A percentile compares a stretch with the other conserved stretches of the same genome.
phyloP scores from a whole-genome alignment of 2,797 vertebrate genomes.

The Syncerus caffer region DNA sequence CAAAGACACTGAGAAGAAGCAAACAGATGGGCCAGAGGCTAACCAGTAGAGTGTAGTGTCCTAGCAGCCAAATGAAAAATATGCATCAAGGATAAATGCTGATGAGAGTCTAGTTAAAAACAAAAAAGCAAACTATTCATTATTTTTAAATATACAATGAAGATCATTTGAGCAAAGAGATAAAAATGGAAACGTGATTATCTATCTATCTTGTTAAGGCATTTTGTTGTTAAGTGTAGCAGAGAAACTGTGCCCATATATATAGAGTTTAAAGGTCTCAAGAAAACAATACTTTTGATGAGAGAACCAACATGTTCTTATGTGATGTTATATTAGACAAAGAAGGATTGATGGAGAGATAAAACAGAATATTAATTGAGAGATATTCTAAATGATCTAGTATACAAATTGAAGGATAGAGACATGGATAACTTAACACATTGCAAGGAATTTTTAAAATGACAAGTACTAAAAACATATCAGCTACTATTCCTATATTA shows the following conservation, averaged over 20 bases:
- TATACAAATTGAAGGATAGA: not conserved
- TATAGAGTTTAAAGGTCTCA: accelerated
- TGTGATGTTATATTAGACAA: not conserved
- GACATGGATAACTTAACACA: not conserved
- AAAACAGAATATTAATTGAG: not conserved
- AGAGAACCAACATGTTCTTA: not conserved
- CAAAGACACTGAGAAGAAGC: not conserved
- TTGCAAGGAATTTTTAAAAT: not conserved
- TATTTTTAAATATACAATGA: not conserved
- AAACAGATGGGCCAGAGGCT: not conserved
- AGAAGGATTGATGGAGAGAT: not conserved
- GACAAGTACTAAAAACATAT: not conserved
- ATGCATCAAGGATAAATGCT: not conserved
- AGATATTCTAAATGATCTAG: not conserved
- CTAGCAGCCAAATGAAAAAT: not conserved
- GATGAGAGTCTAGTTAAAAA: not conserved
- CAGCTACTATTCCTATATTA: not conserved
- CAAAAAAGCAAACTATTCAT: not conserved
- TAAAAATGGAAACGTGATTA: not conserved
- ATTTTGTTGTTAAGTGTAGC: not conserved
- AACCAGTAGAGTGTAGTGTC: not conserved
- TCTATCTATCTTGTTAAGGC: not conserved
- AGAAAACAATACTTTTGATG: not conserved
- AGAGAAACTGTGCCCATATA: not conserved
- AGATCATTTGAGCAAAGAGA: not conserved